phyloP scores from a whole-genome alignment of 2,797 vertebrate genomes.

The Sphaeramia orbicularis region DNA sequence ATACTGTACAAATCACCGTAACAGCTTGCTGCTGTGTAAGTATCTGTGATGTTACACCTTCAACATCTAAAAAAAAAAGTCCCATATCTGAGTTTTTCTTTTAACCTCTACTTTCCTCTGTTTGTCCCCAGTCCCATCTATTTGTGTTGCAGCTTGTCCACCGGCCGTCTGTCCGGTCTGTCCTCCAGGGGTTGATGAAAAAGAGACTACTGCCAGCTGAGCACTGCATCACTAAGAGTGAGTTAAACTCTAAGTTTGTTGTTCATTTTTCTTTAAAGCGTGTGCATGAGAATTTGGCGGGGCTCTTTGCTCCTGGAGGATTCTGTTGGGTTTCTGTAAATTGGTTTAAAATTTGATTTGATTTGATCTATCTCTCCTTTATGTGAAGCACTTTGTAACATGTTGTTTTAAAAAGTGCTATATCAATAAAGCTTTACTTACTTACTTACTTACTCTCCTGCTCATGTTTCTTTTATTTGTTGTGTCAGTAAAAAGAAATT shows the following conservation, averaged over 20 bases:
- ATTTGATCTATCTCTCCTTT: no score
- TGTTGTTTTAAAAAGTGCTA: no score
- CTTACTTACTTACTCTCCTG: no score
- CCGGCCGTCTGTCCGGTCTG: constrained; percentile 93
- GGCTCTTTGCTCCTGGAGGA: no score
- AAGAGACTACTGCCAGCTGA: constrained; percentile 95
- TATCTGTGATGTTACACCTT: constrained; percentile 29
- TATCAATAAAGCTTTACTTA: no score
- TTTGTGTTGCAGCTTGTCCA: constrained; percentile 96
- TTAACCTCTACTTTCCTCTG: not conserved
- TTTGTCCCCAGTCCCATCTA: constrained; percentile 90
- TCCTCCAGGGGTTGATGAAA: constrained; percentile 95
- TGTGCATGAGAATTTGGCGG: no score
- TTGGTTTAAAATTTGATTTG: no score
- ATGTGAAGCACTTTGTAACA: no score
- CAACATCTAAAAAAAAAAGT: not conserved
- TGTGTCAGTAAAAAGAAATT: constrained; percentile 93
- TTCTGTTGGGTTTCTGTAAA: no score
- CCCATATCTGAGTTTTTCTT: not conserved
- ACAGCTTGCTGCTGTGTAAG: constrained; percentile 97
- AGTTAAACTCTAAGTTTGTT: not conserved
- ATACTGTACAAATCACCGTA: constrained; percentile 98
- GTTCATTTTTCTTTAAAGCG: not conserved
- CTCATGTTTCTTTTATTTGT: not conserved
- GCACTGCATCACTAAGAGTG: constrained; percentile 96